Base-by-base conservation (phyloP, 2,113 vertebrate genomes). In the Pavo muticus region DNA sequence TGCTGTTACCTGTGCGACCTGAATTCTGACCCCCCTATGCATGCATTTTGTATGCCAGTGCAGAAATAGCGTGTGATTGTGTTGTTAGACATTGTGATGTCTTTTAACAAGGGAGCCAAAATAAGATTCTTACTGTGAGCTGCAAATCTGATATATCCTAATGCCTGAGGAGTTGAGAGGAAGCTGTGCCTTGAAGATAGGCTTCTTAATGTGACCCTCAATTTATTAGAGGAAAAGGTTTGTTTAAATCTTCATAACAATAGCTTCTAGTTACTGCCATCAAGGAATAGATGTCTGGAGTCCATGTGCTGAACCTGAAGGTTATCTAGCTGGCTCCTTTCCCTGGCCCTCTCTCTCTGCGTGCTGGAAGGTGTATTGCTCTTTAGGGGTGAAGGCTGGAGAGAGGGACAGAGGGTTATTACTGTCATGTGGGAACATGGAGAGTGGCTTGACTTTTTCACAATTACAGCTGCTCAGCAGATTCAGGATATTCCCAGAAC, bases 401-500 rank as follows among this genome's bases (percentile, higher is more conserved):
- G 48, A 5, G 35, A 57, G 29, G 37, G 17, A 32, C 15, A 67
- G 23, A 11, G 45, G 7, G 17, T 35, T 79, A 20, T 27, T 74
- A 20, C 11, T 80, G 40, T 54, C 32, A 47, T 13, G 35, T 21
- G 42, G 50, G 45, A 63, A 27, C 42, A 30, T 37, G 29, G 39
- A 60, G 42, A 11, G 15, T 37, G 65, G 29, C 42, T 92, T 59
- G 74, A 69, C 27, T 63, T 42, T 87, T 72, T 16, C 8, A 59
- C 70, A 72, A 50, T 80, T 44, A 61, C 42, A 86, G 81, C 87
- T 84, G 54, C 61, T 91, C 59, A 39, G 87, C 67, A 87, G 84
- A 93, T 83, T 84, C 81, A 44, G 39, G 85, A 59, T 80, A 86
- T 69, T 76, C 40, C 29, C 27, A 60, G 91, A 88, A 95, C 69